Percentiles rank a stretch among this genome's conserved stretches.
Evolutionary conservation across 2,888 invertebrate species (phyloP).

Genomic region (Coremacera marginata): DNA sequence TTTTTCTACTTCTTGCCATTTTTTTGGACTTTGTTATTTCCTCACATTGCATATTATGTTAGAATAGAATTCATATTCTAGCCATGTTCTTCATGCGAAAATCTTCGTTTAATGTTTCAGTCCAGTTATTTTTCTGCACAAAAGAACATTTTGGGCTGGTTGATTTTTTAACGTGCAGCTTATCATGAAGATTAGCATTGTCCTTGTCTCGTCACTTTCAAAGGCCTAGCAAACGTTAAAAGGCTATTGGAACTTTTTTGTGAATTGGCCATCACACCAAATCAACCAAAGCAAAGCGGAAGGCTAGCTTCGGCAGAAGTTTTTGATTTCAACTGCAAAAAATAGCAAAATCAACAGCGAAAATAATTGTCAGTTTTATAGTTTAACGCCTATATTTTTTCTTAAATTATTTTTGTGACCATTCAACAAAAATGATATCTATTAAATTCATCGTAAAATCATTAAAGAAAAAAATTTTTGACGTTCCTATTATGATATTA

Average conservation of each 20-base stretch:
- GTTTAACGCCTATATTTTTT: too few species aligned
- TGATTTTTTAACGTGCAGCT: background rate
- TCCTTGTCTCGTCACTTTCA: background rate
- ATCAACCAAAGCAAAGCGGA: background rate
- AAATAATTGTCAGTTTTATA: too few species aligned
- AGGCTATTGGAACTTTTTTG: background rate
- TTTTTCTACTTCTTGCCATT: background rate
- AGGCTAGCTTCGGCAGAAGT: too few species aligned
- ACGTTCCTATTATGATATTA: too few species aligned
- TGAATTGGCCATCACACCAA: background rate
- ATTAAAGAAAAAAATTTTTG: too few species aligned
- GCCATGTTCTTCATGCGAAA: background rate
- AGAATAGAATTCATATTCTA: slow-evolving; percentile 11
- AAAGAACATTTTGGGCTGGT: slow-evolving; percentile 29
- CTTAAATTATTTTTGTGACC: too few species aligned
- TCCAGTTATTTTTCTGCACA: background rate
- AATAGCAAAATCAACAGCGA: background rate
- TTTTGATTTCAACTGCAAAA: background rate
- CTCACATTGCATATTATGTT: background rate
- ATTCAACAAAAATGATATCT: too few species aligned
- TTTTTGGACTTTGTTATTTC: too few species aligned
- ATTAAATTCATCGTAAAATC: too few species aligned
- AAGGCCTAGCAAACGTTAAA: background rate
- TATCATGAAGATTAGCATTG: background rate
- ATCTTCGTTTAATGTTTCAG: background rate